phyloP scores from a whole-genome alignment of 2,113 vertebrate genomes.

The Verasper variegatus region DNA sequence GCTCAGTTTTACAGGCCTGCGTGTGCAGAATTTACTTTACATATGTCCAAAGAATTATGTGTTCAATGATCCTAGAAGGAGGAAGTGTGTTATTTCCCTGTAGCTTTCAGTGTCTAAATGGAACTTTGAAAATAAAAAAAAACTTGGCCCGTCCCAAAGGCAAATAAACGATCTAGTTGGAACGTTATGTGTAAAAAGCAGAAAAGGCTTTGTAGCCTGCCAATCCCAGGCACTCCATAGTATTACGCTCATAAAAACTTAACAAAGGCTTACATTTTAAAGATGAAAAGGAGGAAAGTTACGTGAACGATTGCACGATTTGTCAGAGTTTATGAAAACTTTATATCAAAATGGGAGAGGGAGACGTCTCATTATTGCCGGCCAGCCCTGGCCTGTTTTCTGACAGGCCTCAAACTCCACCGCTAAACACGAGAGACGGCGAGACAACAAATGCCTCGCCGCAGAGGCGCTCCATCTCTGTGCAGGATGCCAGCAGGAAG shows the following conservation, averaged over 20 bases:
- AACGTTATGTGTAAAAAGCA: slow-evolving; percentile 41
- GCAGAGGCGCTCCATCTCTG: slow-evolving; percentile 58
- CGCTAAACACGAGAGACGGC: slow-evolving; percentile 65
- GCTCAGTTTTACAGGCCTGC: slow-evolving; percentile 13
- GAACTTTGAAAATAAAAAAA: slow-evolving; percentile 36
- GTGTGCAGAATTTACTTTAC: slow-evolving; percentile 20
- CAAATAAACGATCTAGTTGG: slow-evolving; percentile 27
- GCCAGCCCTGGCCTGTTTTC: slow-evolving; percentile 60
- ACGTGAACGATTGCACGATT: slow-evolving; percentile 42
- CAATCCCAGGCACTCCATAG: slow-evolving; percentile 37
- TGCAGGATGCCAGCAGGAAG: slow-evolving; percentile 53
- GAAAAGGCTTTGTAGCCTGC: slow-evolving; percentile 30
- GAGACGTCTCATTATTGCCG: slow-evolving; percentile 63
- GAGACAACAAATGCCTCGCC: slow-evolving; percentile 72
- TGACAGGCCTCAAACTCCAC: slow-evolving; percentile 68
- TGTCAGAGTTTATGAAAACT: slow-evolving; percentile 71
- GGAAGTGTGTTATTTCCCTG: slow-evolving; percentile 22
- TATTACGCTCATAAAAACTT: slow-evolving; percentile 58
- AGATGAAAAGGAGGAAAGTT: slow-evolving; percentile 36
- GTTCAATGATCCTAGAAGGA: slow-evolving; percentile 27
- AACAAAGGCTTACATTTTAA: slow-evolving; percentile 39
- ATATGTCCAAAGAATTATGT: slow-evolving; percentile 21
- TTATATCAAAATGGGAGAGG: slow-evolving; percentile 54
- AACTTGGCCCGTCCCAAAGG: slow-evolving; percentile 9
- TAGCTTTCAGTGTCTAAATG: slow-evolving; percentile 30